Evolutionary conservation across 2,888 invertebrate species (phyloP), one percentile per base, ranked within the genome.

Genomic region (Myathropa florea): DNA sequence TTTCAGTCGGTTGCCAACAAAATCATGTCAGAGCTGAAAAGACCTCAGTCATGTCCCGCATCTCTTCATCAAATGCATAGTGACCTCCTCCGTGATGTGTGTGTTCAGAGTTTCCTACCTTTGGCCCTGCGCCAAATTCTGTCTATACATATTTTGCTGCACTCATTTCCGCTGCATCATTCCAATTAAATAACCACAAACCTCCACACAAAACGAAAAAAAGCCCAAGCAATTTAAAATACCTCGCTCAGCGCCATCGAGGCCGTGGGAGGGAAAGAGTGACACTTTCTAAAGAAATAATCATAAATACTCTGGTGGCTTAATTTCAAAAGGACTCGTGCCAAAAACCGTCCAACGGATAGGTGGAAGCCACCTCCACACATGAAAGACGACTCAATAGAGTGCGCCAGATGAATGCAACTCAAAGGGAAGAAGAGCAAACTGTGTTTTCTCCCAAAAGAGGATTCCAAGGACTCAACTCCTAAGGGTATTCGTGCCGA

Each of bases 201-300:
- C 4, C 14, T 24, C 9, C 46, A 12, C 59, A 36, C 18, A 46
- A 46, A 7, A 18, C 4, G 18, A 70, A 60, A 24, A 21, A 26
- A 67, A 33, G n/a, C 12, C 18, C 30, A 24, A 73, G 64, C 70
- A 83, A 75, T 71, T 75, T 67, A 70, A 78, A 79, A 80, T 64
- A 30, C 53, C 77, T 72, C 59, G 53, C 77, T 26, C 26, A 70
- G 73, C n/a, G 18, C 39, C 39, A 46, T 0, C 46, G 46, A 46
- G 46, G 46, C 18, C 46, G 18, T 33, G n/a, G 7, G 7, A 18
- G 18, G 6, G 18, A 59, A 10, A 63, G 61, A 78, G 77, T 85
- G 82, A 82, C 82, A 85, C 77, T 81, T 77, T 68, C 46, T 53
- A 72, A 26, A 76, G 81, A 84, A 76, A 84, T 71, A 84, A 64